Evolutionary conservation across 92 coral and sea anemone genomes (phyloP).

Genomic region (Meandrina meandrites): DNA sequence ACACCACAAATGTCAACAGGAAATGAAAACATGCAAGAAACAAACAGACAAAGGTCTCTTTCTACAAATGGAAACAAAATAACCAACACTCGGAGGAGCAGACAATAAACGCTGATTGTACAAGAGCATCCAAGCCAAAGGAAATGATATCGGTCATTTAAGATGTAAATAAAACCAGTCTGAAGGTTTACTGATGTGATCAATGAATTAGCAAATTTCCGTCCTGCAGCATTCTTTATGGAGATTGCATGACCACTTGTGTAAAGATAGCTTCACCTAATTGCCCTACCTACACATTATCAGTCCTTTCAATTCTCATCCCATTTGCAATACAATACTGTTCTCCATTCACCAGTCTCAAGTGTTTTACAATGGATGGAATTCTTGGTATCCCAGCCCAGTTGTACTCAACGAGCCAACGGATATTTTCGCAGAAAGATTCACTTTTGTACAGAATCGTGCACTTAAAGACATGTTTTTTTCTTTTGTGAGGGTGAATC

Average conservation of each 20-base stretch:
- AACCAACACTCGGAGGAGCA: not conserved
- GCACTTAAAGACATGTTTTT: not conserved
- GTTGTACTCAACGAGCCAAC: conserved; percentile 7
- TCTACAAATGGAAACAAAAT: conserved; percentile 24
- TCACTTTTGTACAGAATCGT: not conserved
- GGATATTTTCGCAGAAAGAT: not conserved
- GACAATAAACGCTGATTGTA: conserved; percentile 1
- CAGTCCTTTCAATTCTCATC: conserved; percentile 16
- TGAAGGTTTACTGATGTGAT: not conserved
- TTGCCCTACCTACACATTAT: not conserved
- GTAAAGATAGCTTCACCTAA: conserved; percentile 15
- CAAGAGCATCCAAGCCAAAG: not conserved
- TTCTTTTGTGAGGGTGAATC: not conserved
- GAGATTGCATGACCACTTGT: conserved; percentile 9
- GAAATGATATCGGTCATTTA: not conserved
- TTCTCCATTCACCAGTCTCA: not conserved
- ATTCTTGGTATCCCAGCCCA: not conserved
- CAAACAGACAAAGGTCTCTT: conserved; percentile 17
- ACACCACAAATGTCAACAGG: conserved; percentile 28
- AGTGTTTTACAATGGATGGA: conserved; percentile 18
- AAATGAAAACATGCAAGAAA: conserved; percentile 27
- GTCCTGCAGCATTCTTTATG: not conserved
- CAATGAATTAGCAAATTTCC: not conserved
- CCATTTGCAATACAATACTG: conserved; percentile 44
- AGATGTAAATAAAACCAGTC: not conserved